Base-by-base conservation (phyloP, 2,888 invertebrate genomes). In the Lydus trimaculatus region DNA sequence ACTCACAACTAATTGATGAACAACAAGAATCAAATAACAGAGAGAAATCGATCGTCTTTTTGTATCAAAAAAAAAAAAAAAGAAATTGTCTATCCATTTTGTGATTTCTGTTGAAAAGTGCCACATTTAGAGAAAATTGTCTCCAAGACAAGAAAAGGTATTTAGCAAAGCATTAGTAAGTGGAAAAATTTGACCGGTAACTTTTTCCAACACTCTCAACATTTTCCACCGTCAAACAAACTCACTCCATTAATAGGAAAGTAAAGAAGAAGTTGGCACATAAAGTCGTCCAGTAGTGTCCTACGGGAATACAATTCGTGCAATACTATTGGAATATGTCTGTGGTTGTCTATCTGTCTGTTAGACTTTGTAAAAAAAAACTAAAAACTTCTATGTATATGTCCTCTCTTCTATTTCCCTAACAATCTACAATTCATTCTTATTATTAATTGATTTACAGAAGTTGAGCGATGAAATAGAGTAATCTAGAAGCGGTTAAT, bases 181-280 rank as follows among this genome's bases (percentile, higher is more conserved):
- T 4, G 25, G 56, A 15, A 25, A 25, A 20, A 48, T 48, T 48
- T 48, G 48, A 48, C 48, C 48, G 48, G 20, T 48, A 20, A 48
- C 48, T 48, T 48, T 48, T 48, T 48, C n/a, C 20, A 9, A 25
- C 13, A 6, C 25, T 56, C 25, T 25, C 3, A 56, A 23, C 56
- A 15, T 23, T 56, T 11, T 23, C 56, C 25, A 15, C 25, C 15
- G 56, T 25, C 56, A 23, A 56, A 56, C 56, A 56, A 56, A 56
- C 56, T 56, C 56, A 56, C 56, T 56, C 56, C 15, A 56, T 56
- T 56, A 56, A 25, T 13, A 25, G 25, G 56, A 56, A 56, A 56
- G 25, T 56, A 23, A 6, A 56, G 25, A 20, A 17, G 48, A 48
- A 48, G 48, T 48, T 20, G 48, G 48, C 48, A 11, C 8, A 20